Evolutionary conservation across 2,113 vertebrate genomes (phyloP).

Genomic region (Heterochromis multidens): DNA sequence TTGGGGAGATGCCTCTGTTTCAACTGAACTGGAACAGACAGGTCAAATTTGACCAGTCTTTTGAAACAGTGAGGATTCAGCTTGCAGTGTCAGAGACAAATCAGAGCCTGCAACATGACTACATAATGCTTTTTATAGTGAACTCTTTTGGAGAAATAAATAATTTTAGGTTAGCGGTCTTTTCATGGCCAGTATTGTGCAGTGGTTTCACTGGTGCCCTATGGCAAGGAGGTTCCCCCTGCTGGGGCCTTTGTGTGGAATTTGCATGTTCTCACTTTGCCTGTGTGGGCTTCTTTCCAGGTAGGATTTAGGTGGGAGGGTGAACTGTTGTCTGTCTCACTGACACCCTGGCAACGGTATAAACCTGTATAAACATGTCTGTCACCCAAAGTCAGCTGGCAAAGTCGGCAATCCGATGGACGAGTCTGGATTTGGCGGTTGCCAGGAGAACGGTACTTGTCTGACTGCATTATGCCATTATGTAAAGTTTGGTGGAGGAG

Average conservation of each 20-base stretch:
- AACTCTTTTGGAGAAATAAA: not conserved
- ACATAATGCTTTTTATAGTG: not conserved
- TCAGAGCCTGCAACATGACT: not conserved
- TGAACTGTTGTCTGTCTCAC: not conserved
- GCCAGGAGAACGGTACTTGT: no score
- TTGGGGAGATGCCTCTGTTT: not conserved
- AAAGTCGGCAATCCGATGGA: no score
- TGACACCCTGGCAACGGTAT: not conserved
- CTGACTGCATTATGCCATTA: no score
- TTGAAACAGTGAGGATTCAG: not conserved
- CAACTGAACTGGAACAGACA: not conserved
- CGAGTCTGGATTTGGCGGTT: no score
- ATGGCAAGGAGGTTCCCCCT: not conserved
- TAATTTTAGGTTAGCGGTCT: not conserved
- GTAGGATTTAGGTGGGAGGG: not conserved
- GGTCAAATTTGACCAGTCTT: not conserved
- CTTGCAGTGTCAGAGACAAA: not conserved
- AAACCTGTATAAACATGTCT: no score
- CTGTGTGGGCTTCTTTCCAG: not conserved
- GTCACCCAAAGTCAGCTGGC: not conserved
- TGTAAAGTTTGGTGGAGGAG: no score
- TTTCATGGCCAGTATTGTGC: not conserved
- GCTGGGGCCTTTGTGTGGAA: not conserved
- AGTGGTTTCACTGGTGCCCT: not conserved
- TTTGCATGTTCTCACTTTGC: no score